A percentile compares a stretch with the other conserved stretches of the same genome.
phyloP scores from a whole-genome alignment of 2,888 invertebrate species.

The Ochlodes sylvanus region DNA sequence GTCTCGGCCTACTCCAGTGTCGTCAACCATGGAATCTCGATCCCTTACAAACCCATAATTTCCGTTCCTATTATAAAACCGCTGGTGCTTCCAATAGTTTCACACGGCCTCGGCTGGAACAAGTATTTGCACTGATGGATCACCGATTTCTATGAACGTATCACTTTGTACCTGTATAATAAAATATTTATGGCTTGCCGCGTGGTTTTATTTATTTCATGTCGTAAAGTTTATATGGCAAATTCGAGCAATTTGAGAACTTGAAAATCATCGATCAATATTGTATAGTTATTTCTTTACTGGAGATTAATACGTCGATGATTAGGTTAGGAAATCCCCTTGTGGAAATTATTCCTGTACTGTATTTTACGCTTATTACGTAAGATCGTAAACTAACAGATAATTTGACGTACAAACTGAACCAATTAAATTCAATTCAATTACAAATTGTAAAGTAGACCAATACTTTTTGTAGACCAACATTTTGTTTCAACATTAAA shows the following conservation, averaged over 20 bases:
- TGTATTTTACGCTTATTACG: too few species aligned
- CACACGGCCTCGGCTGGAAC: conserved; percentile 46
- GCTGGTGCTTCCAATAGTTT: conserved; percentile 44
- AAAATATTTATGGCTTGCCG: conserved; percentile 43
- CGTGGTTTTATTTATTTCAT: conserved; percentile 40
- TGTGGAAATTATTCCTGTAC: too few species aligned
- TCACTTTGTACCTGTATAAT: conserved; percentile 34
- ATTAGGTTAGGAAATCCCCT: too few species aligned
- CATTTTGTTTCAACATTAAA: too few species aligned
- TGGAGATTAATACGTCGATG: too few species aligned
- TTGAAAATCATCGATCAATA: too few species aligned
- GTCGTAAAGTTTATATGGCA: neutral
- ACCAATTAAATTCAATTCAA: too few species aligned
- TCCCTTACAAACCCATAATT: conserved; percentile 52
- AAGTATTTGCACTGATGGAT: conserved; percentile 45
- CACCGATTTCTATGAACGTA: neutral
- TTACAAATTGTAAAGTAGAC: too few species aligned
- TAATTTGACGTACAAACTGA: too few species aligned
- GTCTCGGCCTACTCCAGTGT: conserved; percentile 59
- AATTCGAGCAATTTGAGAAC: neutral
- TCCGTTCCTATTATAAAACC: conserved; percentile 54
- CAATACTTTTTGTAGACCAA: too few species aligned
- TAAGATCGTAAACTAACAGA: too few species aligned
- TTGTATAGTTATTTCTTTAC: neutral
- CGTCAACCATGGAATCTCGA: conserved; percentile 63